Evolutionary conservation across 2,113 vertebrate genomes (phyloP), one percentile per base, ranked within the genome.

Genomic region (Sardina pilchardus): DNA sequence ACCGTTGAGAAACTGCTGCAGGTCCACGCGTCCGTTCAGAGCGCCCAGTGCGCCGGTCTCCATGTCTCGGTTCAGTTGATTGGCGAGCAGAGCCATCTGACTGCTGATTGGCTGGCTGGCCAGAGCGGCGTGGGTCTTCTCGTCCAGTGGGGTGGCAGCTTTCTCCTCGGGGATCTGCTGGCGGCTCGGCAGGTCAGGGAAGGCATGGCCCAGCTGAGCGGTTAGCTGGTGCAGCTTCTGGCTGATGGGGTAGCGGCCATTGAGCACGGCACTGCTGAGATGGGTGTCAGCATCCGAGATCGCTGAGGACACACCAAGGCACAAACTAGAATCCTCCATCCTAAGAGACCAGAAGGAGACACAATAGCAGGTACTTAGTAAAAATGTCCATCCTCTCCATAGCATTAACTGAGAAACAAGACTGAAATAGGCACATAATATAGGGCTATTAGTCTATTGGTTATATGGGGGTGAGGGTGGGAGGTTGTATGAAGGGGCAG

Each of bases 311-410:
- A 98, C 97, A 92, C 98, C 98, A 96, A 99, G 98, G 97, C 98
- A 99, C 96, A 99, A 97, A 95, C 98, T 98, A 89, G 98, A 97
- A 95, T 99, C 98, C 93, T 99, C 98, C 98, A 99, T 99, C 95
- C 98, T 99, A 94, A 85, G 93, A 94, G 89, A 78, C 85, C 88
- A 89, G 85, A 75, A 89, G 83, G 93, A 93, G 86, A 87, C 59
- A 88, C 16, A 86, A 10, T 56, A 45, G 34, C 42, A 39, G 10
- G 34, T 16, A 26, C 30, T 81, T 71, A 19, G 21, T 56, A 48
- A 16, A 1, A 42, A 44, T 45, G 14, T 34, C 16, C 47, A 53
- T 45, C 19, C 21, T 59, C 6, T 24, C 21, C 53, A 7, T 59
- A 24, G 19, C 21, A 59, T 16, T 50, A 71, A 71, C 6, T 71